Evolutionary conservation across 37 sponge, comb jelly and placozoan species (phyloP).

Genomic region (Amphimedon queenslandica): DNA sequence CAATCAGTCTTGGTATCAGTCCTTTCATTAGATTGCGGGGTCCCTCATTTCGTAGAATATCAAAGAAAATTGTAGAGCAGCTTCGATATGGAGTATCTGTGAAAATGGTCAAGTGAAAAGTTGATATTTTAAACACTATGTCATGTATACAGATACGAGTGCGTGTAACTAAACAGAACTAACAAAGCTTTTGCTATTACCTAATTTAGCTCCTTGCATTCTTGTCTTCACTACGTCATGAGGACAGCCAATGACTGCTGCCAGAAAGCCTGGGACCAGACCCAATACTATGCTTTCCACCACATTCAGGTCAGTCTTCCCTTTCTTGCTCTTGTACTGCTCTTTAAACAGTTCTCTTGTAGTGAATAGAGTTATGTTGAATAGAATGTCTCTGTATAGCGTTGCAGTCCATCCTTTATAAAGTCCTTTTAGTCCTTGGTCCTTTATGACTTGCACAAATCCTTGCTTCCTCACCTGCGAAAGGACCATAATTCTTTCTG

Average conservation of each 20-base stretch:
- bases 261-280: conserved; percentile 45
- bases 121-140: no score
- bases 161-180: no score
- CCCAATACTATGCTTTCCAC: conserved; percentile 37
- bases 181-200: no score
- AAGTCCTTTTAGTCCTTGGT: conserved; percentile 65
- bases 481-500: conserved; percentile 83
- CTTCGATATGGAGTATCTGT: background rate
- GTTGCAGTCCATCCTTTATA: conserved; percentile 63
- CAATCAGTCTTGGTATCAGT: conserved; percentile 65
- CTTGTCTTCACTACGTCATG: conserved; percentile 85
- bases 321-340: conserved; percentile 11
- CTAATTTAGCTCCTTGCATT: conserved; percentile 63
- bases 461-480: conserved; percentile 81
- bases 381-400: conserved; percentile 72
- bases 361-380: conserved; percentile 77
- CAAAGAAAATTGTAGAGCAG: conserved; percentile 1
- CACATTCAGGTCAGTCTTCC: conserved; percentile 20
- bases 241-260: conserved; percentile 65
- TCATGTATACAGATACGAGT: no score
- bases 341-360: conserved; percentile 34
- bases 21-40: conserved; percentile 67
- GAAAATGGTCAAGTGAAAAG: no score
- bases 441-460: conserved; percentile 50
- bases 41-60: conserved; percentile 58